Evolutionary conservation across 2,888 invertebrate genomes (phyloP).

Genomic region (Nomada goodeniana): DNA sequence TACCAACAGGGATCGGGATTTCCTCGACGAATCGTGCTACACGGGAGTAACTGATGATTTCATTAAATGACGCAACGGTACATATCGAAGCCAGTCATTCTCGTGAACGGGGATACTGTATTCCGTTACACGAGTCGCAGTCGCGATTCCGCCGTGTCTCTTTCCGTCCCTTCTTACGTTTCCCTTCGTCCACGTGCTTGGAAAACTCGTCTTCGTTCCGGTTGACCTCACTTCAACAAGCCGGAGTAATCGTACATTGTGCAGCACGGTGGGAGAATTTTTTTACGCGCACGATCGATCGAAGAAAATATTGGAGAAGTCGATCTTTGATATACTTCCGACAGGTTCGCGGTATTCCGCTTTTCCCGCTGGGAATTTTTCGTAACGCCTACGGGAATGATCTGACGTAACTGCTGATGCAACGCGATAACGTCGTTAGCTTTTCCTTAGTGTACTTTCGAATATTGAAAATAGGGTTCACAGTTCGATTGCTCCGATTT

Average conservation of each 20-base stretch:
- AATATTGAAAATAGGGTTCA: too few relatives aligned
- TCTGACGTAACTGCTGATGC: neutral
- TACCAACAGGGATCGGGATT: constrained; percentile 22
- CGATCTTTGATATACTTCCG: neutral
- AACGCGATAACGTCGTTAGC: too few relatives aligned
- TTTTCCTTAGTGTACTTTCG: too few relatives aligned
- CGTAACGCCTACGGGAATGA: neutral
- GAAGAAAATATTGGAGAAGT: too few relatives aligned
- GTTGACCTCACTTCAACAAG: neutral
- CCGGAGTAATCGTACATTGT: neutral
- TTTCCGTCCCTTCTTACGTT: constrained; percentile 1
- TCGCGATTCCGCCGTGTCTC: neutral
- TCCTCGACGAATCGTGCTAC: constrained; percentile 43
- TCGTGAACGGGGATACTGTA: constrained; percentile 56
- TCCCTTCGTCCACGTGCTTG: neutral
- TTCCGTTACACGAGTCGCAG: constrained; percentile 56
- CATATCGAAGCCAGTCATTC: constrained; percentile 50
- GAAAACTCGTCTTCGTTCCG: neutral
- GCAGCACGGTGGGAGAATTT: neutral
- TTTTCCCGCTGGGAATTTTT: neutral
- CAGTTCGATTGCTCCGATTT: neutral
- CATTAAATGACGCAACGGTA: constrained; percentile 76
- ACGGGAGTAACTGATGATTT: constrained; percentile 64
- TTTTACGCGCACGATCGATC: neutral
- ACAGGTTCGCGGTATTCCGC: constrained; percentile 3